A percentile compares a stretch with the other conserved stretches of the same genome.
Conservation (phyloP, 2,888 invertebrate genomes). For the Apotomis betuletana region DNA sequence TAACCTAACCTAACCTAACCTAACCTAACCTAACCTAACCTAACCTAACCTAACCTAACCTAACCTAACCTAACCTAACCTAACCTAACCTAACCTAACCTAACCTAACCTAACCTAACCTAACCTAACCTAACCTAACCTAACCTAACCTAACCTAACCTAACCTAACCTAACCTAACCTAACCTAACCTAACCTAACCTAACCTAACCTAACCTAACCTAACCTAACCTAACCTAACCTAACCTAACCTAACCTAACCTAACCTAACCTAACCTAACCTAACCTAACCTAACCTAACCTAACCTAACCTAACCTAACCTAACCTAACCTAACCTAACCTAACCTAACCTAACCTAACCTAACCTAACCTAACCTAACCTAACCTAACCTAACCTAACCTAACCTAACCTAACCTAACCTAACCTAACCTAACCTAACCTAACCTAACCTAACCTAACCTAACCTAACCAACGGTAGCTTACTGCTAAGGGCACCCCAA, state of each 20-base stretch:
- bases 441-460: slow-evolving; percentile 33
- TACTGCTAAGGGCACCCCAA: too few species aligned
- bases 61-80: slow-evolving; percentile 31
- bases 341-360: slow-evolving; percentile 36
- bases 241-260: slow-evolving; percentile 39
- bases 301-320: slow-evolving; percentile 35
- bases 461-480: slow-evolving; percentile 42
- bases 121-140: slow-evolving; percentile 36
- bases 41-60: slow-evolving; percentile 6
- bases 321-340: slow-evolving; percentile 35
- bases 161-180: slow-evolving; percentile 42
- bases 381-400: slow-evolving; percentile 37
- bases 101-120: slow-evolving; percentile 42
- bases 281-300: slow-evolving; percentile 27
- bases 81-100: slow-evolving; percentile 41
- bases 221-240: slow-evolving; percentile 42
- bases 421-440: slow-evolving; percentile 37
- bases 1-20: slow-evolving; percentile 37
- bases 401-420: slow-evolving; percentile 38
- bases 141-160: slow-evolving; percentile 20
- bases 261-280: slow-evolving; percentile 29
- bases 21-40: slow-evolving; percentile 37
- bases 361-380: slow-evolving; percentile 36
- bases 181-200: slow-evolving; percentile 42
- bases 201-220: slow-evolving; percentile 43